phyloP scores from a whole-genome alignment of 2,888 invertebrate species.

The Drosophila meridiana region DNA sequence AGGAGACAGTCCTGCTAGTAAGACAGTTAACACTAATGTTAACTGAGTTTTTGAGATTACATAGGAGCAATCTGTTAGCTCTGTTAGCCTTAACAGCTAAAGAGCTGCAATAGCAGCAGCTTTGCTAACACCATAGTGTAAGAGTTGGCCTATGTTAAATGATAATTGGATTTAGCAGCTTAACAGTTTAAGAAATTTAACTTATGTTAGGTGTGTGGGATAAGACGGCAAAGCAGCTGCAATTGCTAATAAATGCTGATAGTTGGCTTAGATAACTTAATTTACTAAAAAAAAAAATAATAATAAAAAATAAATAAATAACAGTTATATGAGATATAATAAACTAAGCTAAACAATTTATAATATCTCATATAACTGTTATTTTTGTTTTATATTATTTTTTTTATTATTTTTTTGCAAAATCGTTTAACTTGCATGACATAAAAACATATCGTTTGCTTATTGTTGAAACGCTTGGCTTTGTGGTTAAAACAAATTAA shows the following conservation, averaged over 20 bases:
- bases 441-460: constrained; percentile 33
- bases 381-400: background rate
- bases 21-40: constrained; percentile 15
- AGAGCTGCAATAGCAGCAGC: background rate
- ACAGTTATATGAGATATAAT: background rate
- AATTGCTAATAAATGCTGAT: background rate
- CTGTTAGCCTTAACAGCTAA: background rate
- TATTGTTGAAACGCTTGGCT: constrained; percentile 38
- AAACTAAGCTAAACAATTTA: background rate
- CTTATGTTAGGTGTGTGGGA: background rate
- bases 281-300: background rate
- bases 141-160: constrained; percentile 15
- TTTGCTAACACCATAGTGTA: constrained; percentile 2
- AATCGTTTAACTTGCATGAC: background rate
- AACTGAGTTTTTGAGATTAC: background rate
- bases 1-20: background rate
- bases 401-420: background rate
- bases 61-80: constrained; percentile 24
- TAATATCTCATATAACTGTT: background rate
- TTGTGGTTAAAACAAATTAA: constrained; percentile 74
- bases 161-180: background rate
- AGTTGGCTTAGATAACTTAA: background rate
- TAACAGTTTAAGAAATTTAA: background rate
- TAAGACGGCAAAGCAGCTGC: background rate
- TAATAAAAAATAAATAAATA: background rate